Conservation (phyloP, 2,113 vertebrate species). For the Tachysurus vachellii region DNA sequence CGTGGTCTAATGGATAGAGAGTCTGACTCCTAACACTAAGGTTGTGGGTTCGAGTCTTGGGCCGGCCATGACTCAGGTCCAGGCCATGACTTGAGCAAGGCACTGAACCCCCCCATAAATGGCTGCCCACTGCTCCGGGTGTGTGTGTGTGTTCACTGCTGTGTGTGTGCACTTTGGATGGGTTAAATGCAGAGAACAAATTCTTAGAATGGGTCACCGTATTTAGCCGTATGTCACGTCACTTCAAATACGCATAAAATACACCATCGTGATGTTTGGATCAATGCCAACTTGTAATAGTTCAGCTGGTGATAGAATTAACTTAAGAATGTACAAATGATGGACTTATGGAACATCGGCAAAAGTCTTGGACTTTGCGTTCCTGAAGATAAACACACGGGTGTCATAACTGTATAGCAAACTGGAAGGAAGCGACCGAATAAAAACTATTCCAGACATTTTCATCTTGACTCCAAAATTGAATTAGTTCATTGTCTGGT, state of each 20-base stretch:
- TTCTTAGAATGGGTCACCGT: too few species aligned
- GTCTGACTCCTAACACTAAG: not conserved
- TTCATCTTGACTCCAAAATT: not conserved
- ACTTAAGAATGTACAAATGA: not conserved
- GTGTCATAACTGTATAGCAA: not conserved
- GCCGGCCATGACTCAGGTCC: too few species aligned
- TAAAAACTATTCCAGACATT: not conserved
- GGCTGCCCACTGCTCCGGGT: too few species aligned
- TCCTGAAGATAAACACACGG: not conserved
- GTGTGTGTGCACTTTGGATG: too few species aligned
- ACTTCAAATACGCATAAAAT: not conserved
- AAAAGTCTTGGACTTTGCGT: not conserved
- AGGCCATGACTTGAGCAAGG: too few species aligned
- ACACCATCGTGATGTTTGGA: not conserved
- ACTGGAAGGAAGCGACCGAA: not conserved
- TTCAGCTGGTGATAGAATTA: not conserved
- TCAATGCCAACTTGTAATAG: not conserved
- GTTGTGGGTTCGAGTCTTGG: too few species aligned
- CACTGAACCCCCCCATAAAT: too few species aligned
- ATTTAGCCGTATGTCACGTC: too few species aligned
- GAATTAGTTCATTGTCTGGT: not conserved
- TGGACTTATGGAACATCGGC: not conserved
- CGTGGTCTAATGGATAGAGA: too few species aligned
- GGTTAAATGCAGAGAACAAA: too few species aligned
- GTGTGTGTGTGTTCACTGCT: too few species aligned